Percentiles rank a stretch among this genome's conserved stretches.
Conservation (phyloP, 2,797 vertebrate species). For the Odontamblyopus rebecca region DNA sequence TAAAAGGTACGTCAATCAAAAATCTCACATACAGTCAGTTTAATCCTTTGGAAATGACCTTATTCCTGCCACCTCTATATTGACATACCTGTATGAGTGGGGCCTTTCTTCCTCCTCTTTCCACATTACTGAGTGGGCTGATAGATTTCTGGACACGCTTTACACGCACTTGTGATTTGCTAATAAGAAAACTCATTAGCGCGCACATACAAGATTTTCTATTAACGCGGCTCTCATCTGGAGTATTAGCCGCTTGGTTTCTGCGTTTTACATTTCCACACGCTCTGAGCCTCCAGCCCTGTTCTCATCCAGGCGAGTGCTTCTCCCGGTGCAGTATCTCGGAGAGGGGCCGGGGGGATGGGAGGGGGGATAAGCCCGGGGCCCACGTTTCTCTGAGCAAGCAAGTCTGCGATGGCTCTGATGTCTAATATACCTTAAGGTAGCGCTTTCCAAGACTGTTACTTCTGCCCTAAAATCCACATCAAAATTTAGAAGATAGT, state of each 20-base stretch:
- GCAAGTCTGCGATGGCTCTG: constrained; percentile 56
- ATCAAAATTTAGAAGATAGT: background rate
- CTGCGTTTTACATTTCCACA: constrained; percentile 15
- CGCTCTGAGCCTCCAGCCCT: constrained; percentile 8
- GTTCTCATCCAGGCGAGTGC: constrained; percentile 22
- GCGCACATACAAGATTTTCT: constrained; percentile 25
- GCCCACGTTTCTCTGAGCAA: constrained; percentile 67
- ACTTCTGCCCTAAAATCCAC: background rate
- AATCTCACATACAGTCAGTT: too few relatives aligned
- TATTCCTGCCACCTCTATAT: constrained; percentile 28
- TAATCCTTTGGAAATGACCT: background rate
- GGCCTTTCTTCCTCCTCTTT: constrained; percentile 22
- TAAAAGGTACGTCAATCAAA: too few relatives aligned
- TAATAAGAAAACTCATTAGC: constrained; percentile 56
- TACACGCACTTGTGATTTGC: constrained; percentile 27
- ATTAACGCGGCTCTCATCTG: constrained; percentile 34
- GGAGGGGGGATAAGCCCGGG: constrained; percentile 54
- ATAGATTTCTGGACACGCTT: constrained; percentile 38
- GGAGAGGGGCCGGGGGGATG: constrained; percentile 34
- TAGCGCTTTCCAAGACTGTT: constrained; percentile 23
- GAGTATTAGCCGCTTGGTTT: constrained; percentile 36
- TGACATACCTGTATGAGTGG: constrained; percentile 37
- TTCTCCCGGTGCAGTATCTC: constrained; percentile 48
- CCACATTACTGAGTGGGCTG: constrained; percentile 36
- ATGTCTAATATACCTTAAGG: constrained; percentile 57